Conservation (phyloP, 1,140 invertebrate species). For the Zaprionus tsacasi region DNA sequence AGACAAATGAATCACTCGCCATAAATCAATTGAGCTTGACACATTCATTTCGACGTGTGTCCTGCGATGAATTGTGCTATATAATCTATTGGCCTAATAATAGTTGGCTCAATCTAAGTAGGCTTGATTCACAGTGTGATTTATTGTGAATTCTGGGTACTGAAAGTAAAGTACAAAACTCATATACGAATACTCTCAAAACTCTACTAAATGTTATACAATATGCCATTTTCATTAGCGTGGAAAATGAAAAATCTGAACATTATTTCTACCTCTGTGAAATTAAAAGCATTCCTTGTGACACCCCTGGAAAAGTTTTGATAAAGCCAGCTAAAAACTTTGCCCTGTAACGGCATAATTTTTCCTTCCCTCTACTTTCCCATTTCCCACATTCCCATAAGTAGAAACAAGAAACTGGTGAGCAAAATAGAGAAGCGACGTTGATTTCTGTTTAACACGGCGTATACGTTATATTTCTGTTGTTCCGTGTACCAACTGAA, state of each 20-base stretch:
- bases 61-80: neutral
- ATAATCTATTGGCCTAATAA: neutral
- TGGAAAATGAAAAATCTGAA: neutral
- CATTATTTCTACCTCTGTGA: neutral
- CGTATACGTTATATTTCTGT: constrained; percentile 66
- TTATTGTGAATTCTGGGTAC: too few relatives aligned
- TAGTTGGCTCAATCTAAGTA: neutral
- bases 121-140: neutral
- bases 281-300: constrained; percentile 16
- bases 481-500: constrained; percentile 27
- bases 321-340: constrained; percentile 57
- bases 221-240: neutral
- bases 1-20: constrained; percentile 51
- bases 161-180: too few relatives aligned
- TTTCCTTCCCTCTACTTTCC: neutral
- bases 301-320: constrained; percentile 36
- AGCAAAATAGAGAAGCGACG: constrained; percentile 9
- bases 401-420: constrained; percentile 13
- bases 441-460: constrained; percentile 45
- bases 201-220: neutral
- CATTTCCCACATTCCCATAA: neutral
- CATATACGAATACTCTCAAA: too few relatives aligned
- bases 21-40: constrained; percentile 78
- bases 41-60: constrained; percentile 57
- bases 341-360: constrained; percentile 44